These are phyloP conservation scores for Probosciger aterrimus DNA, from an alignment of 2,113 vertebrate genomes.

Conservation along the genomic window DNA sequence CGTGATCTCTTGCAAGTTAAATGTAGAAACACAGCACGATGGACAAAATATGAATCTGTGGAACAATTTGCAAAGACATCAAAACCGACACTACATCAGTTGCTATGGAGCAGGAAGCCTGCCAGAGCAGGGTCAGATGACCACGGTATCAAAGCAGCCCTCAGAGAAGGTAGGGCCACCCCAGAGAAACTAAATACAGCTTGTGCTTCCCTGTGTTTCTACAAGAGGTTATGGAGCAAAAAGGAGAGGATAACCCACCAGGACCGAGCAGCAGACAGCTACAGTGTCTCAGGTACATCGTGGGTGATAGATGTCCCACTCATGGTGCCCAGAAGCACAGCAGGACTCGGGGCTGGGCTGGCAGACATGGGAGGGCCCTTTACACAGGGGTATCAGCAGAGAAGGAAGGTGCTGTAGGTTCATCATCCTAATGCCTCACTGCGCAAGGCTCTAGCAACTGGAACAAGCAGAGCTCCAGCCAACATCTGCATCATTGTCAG, in stretches of 20 bases:
- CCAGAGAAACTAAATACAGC: background rate
- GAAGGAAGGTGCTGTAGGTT: background rate
- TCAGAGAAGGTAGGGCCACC: background rate
- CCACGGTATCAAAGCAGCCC: background rate
- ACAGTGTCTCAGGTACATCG: background rate
- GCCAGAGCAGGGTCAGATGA: background rate
- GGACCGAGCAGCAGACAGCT: background rate
- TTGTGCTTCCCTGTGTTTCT: background rate
- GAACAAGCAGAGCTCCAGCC: background rate
- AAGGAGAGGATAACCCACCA: background rate
- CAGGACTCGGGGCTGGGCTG: accelerated
- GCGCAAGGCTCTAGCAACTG: background rate
- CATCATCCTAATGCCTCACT: background rate
- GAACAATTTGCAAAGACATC: background rate
- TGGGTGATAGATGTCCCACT: background rate
- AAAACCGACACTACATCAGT: too few species aligned
- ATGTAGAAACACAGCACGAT: background rate
- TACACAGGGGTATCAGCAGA: background rate
- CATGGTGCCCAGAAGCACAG: background rate
- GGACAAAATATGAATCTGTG: background rate
- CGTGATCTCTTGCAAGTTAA: background rate
- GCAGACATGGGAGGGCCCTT: accelerated
- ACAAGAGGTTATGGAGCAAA: background rate
- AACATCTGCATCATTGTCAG: background rate
- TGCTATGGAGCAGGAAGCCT: background rate